These are phyloP conservation scores for Dipodomys spectabilis DNA, from an alignment of 2,113 vertebrate genomes.

Conservation along the genomic window DNA sequence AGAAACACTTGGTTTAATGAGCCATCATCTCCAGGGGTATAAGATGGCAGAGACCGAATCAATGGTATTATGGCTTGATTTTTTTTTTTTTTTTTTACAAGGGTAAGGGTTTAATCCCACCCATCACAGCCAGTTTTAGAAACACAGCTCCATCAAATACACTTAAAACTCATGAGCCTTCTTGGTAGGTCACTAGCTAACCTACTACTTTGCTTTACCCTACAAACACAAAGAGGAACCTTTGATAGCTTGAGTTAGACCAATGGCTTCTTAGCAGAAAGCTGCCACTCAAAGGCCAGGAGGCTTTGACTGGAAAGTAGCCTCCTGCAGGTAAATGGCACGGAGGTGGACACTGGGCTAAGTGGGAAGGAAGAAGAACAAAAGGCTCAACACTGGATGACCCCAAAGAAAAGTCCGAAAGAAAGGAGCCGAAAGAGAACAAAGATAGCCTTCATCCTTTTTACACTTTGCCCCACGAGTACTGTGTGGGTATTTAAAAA, in stretches of 20 bases:
- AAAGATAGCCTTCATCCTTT: not conserved
- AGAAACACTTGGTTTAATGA: not conserved
- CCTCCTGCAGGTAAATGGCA: not conserved
- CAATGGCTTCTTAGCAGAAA: not conserved
- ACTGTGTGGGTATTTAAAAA: not conserved
- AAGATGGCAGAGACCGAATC: not conserved
- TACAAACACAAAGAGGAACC: not conserved
- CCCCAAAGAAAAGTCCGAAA: not conserved
- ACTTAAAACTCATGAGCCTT: not conserved
- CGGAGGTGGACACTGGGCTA: not conserved
- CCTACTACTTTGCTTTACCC: not conserved
- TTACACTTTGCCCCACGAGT: not conserved
- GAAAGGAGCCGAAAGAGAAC: not conserved
- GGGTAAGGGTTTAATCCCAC: not conserved
- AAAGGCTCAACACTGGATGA: not conserved
- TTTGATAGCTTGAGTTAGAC: not conserved
- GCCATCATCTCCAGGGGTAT: not conserved
- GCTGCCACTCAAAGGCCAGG: not conserved
- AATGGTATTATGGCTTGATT: not conserved
- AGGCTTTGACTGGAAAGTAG: not conserved
- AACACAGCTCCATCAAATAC: not conserved
- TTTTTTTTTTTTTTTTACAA: not conserved
- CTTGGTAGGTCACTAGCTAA: not conserved
- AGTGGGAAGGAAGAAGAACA: not conserved
- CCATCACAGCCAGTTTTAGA: not conserved